Percentiles rank a stretch among this genome's conserved stretches.
phyloP scores from a whole-genome alignment of 2,113 vertebrate species.

The Smithornis capensis region DNA sequence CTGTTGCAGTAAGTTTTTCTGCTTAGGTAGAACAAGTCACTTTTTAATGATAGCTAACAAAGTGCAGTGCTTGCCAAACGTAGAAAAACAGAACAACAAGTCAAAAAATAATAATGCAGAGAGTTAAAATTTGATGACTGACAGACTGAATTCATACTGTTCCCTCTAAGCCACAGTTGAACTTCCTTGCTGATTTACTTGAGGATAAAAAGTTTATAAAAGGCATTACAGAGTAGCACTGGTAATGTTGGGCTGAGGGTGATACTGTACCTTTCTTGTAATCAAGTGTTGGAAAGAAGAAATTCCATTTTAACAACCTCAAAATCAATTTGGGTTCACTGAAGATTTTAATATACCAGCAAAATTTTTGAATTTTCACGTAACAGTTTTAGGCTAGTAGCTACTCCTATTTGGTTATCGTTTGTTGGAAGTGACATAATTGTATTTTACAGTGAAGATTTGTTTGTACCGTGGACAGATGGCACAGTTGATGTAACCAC shows the following conservation, averaged over 20 bases:
- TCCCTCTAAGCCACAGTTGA: background rate
- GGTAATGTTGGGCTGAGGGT: background rate
- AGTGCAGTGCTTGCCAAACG: background rate
- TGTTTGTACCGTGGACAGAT: background rate
- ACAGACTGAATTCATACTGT: background rate
- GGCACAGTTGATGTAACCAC: background rate
- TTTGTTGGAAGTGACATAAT: background rate
- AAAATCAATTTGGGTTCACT: background rate
- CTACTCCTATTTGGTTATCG: background rate
- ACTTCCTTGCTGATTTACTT: background rate
- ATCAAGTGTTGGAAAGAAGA: background rate
- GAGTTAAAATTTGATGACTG: background rate
- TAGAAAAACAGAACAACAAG: background rate
- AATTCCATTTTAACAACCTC: background rate
- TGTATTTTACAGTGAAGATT: background rate
- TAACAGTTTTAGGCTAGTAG: background rate
- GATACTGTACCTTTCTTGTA: background rate
- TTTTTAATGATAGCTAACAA: background rate
- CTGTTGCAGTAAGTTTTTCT: background rate
- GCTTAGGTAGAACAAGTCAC: background rate
- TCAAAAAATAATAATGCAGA: background rate
- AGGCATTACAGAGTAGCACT: background rate
- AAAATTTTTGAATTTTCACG: background rate
- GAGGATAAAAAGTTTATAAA: background rate
- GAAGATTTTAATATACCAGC: background rate